Evolutionary conservation across 2,888 invertebrate species (phyloP), one percentile per base, ranked within the genome.

Genomic region (Andricus curvator): DNA sequence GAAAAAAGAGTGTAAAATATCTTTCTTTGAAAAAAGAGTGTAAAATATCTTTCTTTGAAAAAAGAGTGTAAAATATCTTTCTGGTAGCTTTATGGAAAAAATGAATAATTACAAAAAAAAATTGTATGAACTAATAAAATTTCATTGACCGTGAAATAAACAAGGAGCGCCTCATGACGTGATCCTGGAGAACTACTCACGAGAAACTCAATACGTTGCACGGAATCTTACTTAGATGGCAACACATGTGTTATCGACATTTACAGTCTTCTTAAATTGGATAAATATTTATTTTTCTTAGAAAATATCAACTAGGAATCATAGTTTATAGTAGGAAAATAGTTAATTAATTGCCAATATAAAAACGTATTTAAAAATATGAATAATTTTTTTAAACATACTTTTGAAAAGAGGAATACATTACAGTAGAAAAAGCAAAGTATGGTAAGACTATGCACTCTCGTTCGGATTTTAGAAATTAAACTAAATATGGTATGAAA

Each of bases 221-320:
- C 51, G 60, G 37, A 22, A 25, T 33, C 74, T 74, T 56, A 74
- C 56, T 56, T 20, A 74, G 74, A 74, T 74, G 74, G 74, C 74
- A 74, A n/a, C 56, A 74, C 33, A 20, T 33, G 74, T 33, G 74
- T 74, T 74, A 74, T 74, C 56, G 74, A 74, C 74, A 37, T 74
- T 33, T 33, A 56, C 56, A 48, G 56, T n/a, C 56, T 56, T 8
- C 56, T n/a, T 56, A 6, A 56, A 56, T 56, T n/a, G 2, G 2
- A 56, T 56, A n/a, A 56, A 56, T n/a, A 56, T n/a, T n/a, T n/a
- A 17, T 56, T 9, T 56, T n/a, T 6, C 4, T 6, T 8, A 56
- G 6, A 51, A 6, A 20, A n/a, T 9, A 56, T n/a, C 1, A 2
- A 56, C 1, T n/a, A 1, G 2, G 20, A 51, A 4, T n/a, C n/a